These are phyloP conservation scores for Sclerodermus sp. DNA, from an alignment of 2,888 invertebrate species.

Conservation along the genomic window DNA sequence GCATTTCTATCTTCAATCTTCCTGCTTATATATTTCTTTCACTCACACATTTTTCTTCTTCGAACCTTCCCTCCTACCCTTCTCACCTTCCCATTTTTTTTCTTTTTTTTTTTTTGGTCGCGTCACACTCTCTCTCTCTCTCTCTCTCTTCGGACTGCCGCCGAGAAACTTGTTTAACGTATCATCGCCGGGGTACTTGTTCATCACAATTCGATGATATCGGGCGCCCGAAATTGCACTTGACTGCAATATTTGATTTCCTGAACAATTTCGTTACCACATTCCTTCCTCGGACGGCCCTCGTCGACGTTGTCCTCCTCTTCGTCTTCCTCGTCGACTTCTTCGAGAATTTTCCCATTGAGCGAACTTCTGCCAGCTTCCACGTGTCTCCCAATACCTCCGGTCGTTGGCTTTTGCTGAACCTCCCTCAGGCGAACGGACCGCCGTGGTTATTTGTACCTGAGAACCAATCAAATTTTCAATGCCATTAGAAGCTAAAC, in stretches of 20 bases:
- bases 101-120: not conserved
- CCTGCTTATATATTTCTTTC: too few relatives aligned
- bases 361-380: conserved; percentile 10
- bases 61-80: too few relatives aligned
- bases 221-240: conserved; percentile 45
- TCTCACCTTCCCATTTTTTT: not conserved
- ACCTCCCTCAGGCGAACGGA: conserved; percentile 42
- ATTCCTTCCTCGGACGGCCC: conserved; percentile 13
- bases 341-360: conserved; percentile 39
- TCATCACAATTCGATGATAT: conserved; percentile 45
- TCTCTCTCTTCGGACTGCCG: too few relatives aligned
- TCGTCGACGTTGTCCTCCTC: conserved; percentile 20
- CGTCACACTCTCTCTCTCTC: not conserved
- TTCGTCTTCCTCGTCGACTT: conserved; percentile 42
- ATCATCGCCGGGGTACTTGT: too few relatives aligned
- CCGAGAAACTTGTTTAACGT: too few relatives aligned
- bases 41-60: too few relatives aligned
- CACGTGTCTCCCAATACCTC: conserved; percentile 9
- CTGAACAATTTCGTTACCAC: conserved; percentile 32
- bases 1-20: too few relatives aligned
- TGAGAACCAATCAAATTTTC: conserved; percentile 20
- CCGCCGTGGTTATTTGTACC: conserved; percentile 54
- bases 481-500: too few relatives aligned
- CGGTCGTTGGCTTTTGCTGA: conserved; percentile 14
- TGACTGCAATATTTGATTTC: conserved; percentile 42